Percentiles rank a stretch among this genome's conserved stretches.
Evolutionary conservation across 2,113 vertebrate species (phyloP).

Genomic region (Chunga burmeisteri): DNA sequence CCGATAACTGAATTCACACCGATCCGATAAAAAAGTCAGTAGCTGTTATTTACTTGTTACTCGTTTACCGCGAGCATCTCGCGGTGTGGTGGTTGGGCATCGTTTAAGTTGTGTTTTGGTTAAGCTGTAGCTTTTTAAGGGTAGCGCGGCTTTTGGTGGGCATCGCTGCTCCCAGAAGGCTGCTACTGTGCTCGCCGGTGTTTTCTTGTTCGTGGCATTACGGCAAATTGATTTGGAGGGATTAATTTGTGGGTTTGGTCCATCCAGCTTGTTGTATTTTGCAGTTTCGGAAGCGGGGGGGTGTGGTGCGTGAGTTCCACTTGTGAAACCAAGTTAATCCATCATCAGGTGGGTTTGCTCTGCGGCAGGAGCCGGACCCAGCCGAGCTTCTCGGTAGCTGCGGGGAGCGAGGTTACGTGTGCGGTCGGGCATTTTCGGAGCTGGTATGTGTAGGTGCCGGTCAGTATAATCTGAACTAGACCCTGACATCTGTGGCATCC

Average conservation of each 20-base stretch:
- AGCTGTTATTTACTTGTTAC: neutral
- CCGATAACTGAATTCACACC: neutral
- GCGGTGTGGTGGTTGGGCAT: neutral
- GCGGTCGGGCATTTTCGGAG: neutral
- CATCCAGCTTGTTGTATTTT: neutral
- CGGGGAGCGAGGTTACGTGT: neutral
- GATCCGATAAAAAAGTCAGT: neutral
- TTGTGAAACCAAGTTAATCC: neutral
- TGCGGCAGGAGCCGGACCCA: neutral
- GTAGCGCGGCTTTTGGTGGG: neutral
- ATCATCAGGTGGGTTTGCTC: neutral
- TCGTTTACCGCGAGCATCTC: neutral
- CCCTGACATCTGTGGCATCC: accelerated
- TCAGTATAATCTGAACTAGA: neutral
- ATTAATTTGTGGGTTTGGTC: neutral
- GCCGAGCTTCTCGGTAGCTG: neutral
- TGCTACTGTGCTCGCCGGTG: neutral
- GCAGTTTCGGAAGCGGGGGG: neutral
- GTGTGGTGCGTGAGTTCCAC: neutral
- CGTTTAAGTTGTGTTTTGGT: neutral
- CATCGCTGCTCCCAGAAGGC: neutral
- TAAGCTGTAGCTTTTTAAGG: neutral
- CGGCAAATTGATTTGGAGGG: neutral
- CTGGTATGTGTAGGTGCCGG: accelerated
- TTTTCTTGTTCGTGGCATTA: neutral